These are phyloP conservation scores for Gymnoscelis rufifasciata DNA, from an alignment of 2,888 invertebrate species.

Conservation along the genomic window DNA sequence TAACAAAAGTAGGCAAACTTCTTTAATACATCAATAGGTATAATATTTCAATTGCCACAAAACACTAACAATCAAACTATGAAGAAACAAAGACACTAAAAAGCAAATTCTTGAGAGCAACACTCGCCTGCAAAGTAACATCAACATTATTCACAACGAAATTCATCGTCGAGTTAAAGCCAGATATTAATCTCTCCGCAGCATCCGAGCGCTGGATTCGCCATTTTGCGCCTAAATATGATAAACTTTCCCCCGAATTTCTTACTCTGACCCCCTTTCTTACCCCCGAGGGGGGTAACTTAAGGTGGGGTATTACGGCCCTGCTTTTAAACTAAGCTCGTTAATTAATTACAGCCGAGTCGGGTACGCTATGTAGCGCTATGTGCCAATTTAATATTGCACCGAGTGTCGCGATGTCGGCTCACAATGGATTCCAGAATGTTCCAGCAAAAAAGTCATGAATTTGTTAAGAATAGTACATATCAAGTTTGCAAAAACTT, in stretches of 20 bases:
- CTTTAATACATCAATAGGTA: background rate
- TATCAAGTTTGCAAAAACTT: no score
- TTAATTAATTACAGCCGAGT: slow-evolving; percentile 80
- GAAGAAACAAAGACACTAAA: no score
- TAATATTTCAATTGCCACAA: background rate
- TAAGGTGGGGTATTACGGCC: slow-evolving; percentile 63
- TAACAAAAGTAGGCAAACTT: background rate
- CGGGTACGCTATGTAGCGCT: slow-evolving; percentile 70
- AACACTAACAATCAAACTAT: background rate
- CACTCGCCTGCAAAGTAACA: slow-evolving; percentile 54
- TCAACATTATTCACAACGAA: slow-evolving; percentile 69
- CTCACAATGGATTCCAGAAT: slow-evolving; percentile 22
- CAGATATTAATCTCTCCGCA: slow-evolving; percentile 76
- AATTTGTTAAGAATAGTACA: no score
- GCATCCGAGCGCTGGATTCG: slow-evolving; percentile 76
- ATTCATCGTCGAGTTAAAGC: slow-evolving; percentile 75
- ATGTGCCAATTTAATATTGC: slow-evolving; percentile 74
- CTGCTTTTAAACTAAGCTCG: slow-evolving; percentile 81
- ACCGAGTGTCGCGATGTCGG: slow-evolving; percentile 35
- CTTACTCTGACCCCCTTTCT: slow-evolving; percentile 64
- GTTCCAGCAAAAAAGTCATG: slow-evolving; percentile 22
- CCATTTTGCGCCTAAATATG: slow-evolving; percentile 80
- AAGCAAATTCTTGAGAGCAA: slow-evolving; percentile 10
- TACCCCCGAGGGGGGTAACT: slow-evolving; percentile 45
- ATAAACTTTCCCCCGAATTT: slow-evolving; percentile 79